These are phyloP conservation scores for Dreissena polymorpha DNA, from an alignment of 1,140 invertebrate genomes.

Conservation along the genomic window DNA sequence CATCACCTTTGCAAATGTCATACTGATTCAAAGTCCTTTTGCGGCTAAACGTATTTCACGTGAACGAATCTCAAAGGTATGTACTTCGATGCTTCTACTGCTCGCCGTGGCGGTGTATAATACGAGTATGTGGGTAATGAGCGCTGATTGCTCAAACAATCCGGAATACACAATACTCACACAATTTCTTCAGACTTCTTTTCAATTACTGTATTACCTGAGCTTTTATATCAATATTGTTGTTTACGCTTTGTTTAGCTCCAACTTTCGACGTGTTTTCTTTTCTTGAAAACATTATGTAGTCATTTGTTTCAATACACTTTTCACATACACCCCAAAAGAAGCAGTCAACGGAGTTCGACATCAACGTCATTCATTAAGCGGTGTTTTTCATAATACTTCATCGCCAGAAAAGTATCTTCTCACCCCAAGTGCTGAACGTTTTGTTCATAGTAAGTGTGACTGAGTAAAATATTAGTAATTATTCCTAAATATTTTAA, in stretches of 20 bases:
- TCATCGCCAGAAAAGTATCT: no score
- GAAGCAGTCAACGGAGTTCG: constrained; percentile 37
- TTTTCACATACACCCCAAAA: background rate
- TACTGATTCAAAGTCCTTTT: constrained; percentile 22
- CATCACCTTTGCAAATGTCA: constrained; percentile 39
- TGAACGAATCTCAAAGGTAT: background rate
- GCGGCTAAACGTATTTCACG: constrained; percentile 10
- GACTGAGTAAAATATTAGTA: no score
- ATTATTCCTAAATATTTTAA: no score
- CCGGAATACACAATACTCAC: constrained; percentile 8
- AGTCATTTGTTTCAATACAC: background rate
- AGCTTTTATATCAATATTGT: constrained; percentile 93
- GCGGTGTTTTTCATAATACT: no score
- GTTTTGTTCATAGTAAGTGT: no score
- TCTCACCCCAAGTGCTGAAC: no score
- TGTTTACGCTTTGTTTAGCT: constrained; percentile 82
- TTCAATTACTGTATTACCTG: constrained; percentile 85
- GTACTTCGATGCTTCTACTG: constrained; percentile 10
- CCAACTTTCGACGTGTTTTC: constrained; percentile 64
- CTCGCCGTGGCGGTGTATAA: constrained; percentile 5
- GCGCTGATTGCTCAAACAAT: constrained; percentile 30
- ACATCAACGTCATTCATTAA: background rate
- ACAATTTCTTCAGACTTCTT: constrained; percentile 77
- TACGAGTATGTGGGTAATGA: constrained; percentile 26
- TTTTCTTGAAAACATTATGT: constrained; percentile 57